phyloP scores from a whole-genome alignment of 2,797 vertebrate genomes.

The Poecilia gillii region DNA sequence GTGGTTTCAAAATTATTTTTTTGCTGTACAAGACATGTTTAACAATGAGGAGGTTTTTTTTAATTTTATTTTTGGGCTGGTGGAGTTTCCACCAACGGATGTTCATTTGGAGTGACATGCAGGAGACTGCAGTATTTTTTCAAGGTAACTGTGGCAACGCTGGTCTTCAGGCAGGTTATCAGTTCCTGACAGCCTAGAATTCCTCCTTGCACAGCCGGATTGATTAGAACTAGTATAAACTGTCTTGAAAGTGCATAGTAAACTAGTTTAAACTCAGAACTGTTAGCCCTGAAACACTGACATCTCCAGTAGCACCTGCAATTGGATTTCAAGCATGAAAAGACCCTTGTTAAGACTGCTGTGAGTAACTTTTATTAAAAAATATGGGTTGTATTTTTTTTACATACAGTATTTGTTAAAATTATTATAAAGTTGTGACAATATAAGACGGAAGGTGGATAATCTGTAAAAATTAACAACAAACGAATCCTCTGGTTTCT shows the following conservation, averaged over 20 bases:
- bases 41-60: background rate
- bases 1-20: slow-evolving; percentile 18
- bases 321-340: background rate
- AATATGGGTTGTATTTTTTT: no score
- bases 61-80: background rate
- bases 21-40: slow-evolving; percentile 18
- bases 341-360: background rate
- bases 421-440: no score
- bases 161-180: background rate
- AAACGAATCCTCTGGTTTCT: no score
- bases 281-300: background rate
- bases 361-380: no score
- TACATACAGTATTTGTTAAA: no score
- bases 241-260: background rate
- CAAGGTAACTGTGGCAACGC: background rate
- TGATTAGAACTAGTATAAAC: background rate
- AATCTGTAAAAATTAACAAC: no score
- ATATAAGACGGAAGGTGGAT: no score
- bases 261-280: background rate
- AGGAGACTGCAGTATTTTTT: background rate
- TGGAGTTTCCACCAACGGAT: background rate
- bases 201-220: background rate
- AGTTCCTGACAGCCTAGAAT: background rate
- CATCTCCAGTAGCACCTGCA: background rate
- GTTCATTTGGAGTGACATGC: background rate